These are phyloP conservation scores for Hippocampus barbouri DNA, from an alignment of 2,113 vertebrate species.

Conservation along the genomic window DNA sequence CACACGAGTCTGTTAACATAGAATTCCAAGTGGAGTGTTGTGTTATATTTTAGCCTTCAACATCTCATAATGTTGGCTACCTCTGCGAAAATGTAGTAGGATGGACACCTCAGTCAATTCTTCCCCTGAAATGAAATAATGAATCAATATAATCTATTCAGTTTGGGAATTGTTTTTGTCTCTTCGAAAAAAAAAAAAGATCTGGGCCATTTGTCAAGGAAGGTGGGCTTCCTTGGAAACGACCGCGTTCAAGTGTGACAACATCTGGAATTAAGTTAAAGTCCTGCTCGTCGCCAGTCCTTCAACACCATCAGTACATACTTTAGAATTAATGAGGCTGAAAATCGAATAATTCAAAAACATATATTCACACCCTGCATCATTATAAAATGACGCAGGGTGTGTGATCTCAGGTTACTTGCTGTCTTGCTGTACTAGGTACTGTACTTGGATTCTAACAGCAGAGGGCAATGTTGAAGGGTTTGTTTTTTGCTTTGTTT, in stretches of 20 bases:
- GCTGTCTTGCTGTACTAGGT: not conserved
- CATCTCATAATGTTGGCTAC: too few relatives aligned
- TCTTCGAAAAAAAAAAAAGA: too few relatives aligned
- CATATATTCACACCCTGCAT: not conserved
- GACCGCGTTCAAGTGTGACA: not conserved
- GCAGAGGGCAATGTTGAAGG: conserved; percentile 64
- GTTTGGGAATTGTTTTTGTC: too few relatives aligned
- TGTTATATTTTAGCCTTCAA: not conserved
- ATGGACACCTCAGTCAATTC: too few relatives aligned
- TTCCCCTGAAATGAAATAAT: too few relatives aligned
- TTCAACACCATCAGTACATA: not conserved
- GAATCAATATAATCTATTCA: too few relatives aligned
- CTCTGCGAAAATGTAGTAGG: too few relatives aligned
- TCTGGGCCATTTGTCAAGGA: not conserved
- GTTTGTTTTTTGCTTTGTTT: conserved; percentile 11
- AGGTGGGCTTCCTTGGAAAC: conserved; percentile 5
- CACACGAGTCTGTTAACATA: not conserved
- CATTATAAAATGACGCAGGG: not conserved
- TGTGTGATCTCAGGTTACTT: not conserved
- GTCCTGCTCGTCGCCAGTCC: not conserved
- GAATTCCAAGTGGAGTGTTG: not conserved
- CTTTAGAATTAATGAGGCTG: not conserved
- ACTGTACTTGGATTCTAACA: conserved; percentile 12
- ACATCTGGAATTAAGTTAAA: not conserved
- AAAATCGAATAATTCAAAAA: not conserved